Percentiles rank a stretch among this genome's conserved stretches.
These are phyloP conservation scores for Rhagonycha fulva DNA, from an alignment of 2,888 invertebrate species.

Conservation along the genomic window DNA sequence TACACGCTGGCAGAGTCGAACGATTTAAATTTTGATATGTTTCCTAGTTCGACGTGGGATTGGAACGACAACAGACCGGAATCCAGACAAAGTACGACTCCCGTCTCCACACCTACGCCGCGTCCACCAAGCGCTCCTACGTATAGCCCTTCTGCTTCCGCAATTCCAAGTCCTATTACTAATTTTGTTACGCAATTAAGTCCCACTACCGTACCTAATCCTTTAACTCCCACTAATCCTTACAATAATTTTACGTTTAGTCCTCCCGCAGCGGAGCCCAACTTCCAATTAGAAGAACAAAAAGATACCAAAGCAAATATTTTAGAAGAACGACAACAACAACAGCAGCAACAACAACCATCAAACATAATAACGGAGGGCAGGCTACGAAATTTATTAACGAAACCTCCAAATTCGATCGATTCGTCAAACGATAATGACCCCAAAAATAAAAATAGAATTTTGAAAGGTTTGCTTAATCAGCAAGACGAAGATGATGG, in stretches of 20 bases:
- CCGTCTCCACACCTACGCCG: conserved; percentile 65
- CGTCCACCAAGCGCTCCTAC: conserved; percentile 60
- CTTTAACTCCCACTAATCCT: conserved; percentile 50
- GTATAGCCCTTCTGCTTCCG: conserved; percentile 49
- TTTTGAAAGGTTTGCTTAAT: conserved; percentile 67
- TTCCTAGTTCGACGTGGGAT: conserved; percentile 68
- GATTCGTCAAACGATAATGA: conserved; percentile 47
- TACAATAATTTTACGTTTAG: conserved; percentile 66
- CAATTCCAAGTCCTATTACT: conserved; percentile 55
- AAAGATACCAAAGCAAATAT: conserved; percentile 58
- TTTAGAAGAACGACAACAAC: conserved; percentile 47
- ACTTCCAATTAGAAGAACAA: conserved; percentile 55
- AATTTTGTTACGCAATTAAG: conserved; percentile 60
- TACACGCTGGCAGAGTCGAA: conserved; percentile 50
- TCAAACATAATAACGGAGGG: conserved; percentile 56
- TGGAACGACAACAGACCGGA: conserved; percentile 59
- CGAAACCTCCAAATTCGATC: conserved; percentile 53
- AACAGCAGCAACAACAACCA: conserved; percentile 17
- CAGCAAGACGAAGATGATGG: conserved; percentile 67
- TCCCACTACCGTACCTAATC: conserved; percentile 55
- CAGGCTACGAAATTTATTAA: conserved; percentile 65
- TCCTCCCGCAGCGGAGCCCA: conserved; percentile 60
- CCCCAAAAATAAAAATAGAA: conserved; percentile 57
- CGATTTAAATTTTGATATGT: conserved; percentile 56
- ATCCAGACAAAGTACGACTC: conserved; percentile 65